These are phyloP conservation scores for Brachionus asplanchnoidis DNA, from an alignment of 1,140 invertebrate genomes.

Conservation along the genomic window DNA sequence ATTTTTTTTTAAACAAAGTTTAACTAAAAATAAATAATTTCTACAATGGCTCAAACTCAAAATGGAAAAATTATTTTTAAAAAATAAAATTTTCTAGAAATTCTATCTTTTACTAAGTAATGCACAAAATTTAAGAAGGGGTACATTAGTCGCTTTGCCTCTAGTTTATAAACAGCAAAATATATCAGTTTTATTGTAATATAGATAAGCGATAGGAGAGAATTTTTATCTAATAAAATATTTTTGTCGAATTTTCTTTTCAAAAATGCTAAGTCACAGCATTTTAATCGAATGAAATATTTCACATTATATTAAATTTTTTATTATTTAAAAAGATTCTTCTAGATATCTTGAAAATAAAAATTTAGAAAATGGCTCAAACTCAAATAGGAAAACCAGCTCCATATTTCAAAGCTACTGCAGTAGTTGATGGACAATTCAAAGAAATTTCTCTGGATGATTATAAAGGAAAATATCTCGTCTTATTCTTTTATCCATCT, in stretches of 20 bases:
- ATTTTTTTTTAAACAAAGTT: neutral
- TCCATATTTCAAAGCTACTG: slow-evolving; percentile 77
- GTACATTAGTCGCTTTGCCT: neutral
- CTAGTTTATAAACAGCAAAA: neutral
- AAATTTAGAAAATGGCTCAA: slow-evolving; percentile 4
- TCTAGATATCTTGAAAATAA: neutral
- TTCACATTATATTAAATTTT: neutral
- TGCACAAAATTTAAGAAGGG: neutral
- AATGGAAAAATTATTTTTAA: neutral
- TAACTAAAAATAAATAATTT: neutral
- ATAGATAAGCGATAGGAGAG: neutral
- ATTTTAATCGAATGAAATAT: neutral
- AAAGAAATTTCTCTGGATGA: slow-evolving; percentile 79
- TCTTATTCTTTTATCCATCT: slow-evolving; percentile 92
- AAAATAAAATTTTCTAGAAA: neutral
- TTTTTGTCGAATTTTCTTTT: neutral
- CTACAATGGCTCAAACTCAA: neutral
- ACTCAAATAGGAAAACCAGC: slow-evolving; percentile 71
- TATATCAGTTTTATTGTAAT: neutral
- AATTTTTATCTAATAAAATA: neutral
- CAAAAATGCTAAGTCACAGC: neutral
- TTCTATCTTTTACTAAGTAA: neutral
- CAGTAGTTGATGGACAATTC: slow-evolving; percentile 86
- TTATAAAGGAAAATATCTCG: slow-evolving; percentile 89
- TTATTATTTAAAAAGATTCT: neutral